Percentiles rank a stretch among this genome's conserved stretches.
Evolutionary conservation across 2,888 invertebrate genomes (phyloP).

Genomic region (Carterocephalus palaemon): DNA sequence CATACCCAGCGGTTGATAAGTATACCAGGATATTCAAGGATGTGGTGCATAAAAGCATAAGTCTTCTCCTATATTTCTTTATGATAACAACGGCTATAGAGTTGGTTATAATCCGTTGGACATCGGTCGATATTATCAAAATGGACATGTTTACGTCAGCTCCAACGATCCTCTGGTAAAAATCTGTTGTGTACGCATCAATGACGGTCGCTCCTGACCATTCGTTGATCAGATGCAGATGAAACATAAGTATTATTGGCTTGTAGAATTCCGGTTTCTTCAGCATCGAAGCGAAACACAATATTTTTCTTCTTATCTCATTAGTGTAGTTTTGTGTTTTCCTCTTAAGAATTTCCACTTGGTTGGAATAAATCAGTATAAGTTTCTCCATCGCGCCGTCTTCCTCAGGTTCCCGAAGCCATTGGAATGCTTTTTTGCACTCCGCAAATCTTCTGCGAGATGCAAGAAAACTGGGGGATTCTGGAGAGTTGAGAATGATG

Average conservation of each 20-base stretch:
- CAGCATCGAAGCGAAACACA: conserved; percentile 25
- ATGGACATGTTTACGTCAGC: conserved; percentile 39
- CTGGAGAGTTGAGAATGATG: conserved; percentile 62
- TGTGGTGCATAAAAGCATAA: conserved; percentile 43
- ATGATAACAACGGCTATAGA: conserved; percentile 47
- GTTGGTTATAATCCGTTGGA: conserved; percentile 50
- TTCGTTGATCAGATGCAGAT: conserved; percentile 43
- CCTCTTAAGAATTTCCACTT: conserved; percentile 32
- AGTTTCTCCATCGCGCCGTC: conserved; percentile 48
- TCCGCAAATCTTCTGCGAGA: conserved; percentile 70
- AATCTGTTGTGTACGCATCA: conserved; percentile 45
- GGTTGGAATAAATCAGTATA: conserved; percentile 41
- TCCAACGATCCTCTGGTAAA: conserved; percentile 45
- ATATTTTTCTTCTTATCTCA: background rate
- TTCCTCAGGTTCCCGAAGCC: conserved; percentile 69
- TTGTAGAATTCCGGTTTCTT: conserved; percentile 54
- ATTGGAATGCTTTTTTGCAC: conserved; percentile 72
- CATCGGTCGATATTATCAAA: conserved; percentile 47
- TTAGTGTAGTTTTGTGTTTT: background rate
- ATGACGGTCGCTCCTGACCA: conserved; percentile 48
- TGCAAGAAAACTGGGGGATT: conserved; percentile 81
- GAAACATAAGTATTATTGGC: conserved; percentile 48
- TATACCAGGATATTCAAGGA: conserved; percentile 42
- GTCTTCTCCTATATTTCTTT: conserved; percentile 48
- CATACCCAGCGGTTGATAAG: conserved; percentile 42